A percentile compares a stretch with the other conserved stretches of the same genome.
These are phyloP conservation scores for Drosophila simulans DNA, from an alignment of 1,140 invertebrate species.

Conservation along the genomic window DNA sequence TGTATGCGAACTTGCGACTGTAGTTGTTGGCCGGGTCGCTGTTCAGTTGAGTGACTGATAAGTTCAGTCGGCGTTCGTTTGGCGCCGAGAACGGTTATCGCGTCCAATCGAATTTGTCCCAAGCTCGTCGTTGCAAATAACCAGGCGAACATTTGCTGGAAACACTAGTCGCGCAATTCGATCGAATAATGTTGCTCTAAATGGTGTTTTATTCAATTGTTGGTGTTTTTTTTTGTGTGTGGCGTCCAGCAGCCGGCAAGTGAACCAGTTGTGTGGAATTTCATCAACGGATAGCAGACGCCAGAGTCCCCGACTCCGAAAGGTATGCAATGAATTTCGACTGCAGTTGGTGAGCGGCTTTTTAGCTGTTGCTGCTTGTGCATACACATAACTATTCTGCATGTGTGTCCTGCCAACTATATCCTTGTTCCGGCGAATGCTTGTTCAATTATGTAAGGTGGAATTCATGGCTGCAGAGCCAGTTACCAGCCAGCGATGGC, in stretches of 20 bases:
- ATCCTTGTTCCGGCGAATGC: conserved; percentile 23
- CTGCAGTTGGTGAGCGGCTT: conserved; percentile 23
- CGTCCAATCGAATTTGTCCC: conserved; percentile 35
- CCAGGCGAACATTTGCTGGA: background rate
- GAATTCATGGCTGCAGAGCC: conserved; percentile 23
- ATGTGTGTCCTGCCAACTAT: conserved; percentile 14
- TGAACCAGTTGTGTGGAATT: conserved; percentile 1
- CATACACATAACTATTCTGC: conserved; percentile 4
- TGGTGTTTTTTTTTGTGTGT: background rate
- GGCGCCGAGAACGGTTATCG: conserved; percentile 73
- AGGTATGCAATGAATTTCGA: conserved; percentile 61
- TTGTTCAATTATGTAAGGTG: conserved; percentile 57
- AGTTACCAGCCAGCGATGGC: conserved; percentile 31
- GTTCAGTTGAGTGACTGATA: conserved; percentile 74
- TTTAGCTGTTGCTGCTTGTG: conserved; percentile 39
- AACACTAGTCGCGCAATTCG: background rate
- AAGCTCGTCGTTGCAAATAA: background rate
- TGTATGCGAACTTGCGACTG: conserved; percentile 4
- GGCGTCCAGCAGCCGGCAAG: conserved; percentile 8
- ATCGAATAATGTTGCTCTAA: background rate
- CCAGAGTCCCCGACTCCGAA: background rate
- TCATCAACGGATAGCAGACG: conserved; percentile 4
- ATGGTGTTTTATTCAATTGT: too few species aligned
- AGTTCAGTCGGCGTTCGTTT: conserved; percentile 79
- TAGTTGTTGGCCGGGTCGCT: conserved; percentile 36